Evolutionary conservation across 1,140 invertebrate species (phyloP).

Genomic region (Whitmania pigra): DNA sequence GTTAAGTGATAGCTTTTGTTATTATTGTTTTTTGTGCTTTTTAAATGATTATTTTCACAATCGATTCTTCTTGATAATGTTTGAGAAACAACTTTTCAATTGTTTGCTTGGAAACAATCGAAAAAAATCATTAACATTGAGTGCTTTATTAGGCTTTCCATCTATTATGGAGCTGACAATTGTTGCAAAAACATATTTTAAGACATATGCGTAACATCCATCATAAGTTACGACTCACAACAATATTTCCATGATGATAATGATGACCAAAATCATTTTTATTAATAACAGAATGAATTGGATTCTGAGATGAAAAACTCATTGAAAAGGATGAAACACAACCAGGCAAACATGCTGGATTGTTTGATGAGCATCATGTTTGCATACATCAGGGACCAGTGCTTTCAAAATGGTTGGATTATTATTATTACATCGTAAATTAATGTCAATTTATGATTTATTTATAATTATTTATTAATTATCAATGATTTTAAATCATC

Average conservation of each 20-base stretch:
- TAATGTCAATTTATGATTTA: too few relatives aligned
- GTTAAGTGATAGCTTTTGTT: not conserved
- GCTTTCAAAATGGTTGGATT: slow-evolving; percentile 31
- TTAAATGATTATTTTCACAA: not conserved
- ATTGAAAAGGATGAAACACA: slow-evolving; percentile 39
- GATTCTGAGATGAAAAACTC: not conserved
- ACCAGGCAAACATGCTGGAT: slow-evolving; percentile 52
- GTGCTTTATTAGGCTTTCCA: not conserved
- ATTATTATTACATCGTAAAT: too few relatives aligned
- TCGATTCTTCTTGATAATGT: too few relatives aligned
- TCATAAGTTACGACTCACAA: too few relatives aligned
- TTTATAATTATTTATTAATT: not conserved
- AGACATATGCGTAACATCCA: not conserved
- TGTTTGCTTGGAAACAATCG: too few relatives aligned
- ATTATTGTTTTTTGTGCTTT: not conserved
- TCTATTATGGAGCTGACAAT: not conserved
- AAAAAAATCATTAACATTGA: too few relatives aligned
- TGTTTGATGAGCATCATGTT: slow-evolving; percentile 52
- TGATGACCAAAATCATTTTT: not conserved
- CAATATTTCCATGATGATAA: not conserved
- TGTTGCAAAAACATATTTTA: not conserved
- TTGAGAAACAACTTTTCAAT: too few relatives aligned
- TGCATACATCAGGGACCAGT: slow-evolving; percentile 47
- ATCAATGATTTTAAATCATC: too few relatives aligned
- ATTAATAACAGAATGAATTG: not conserved